These are phyloP conservation scores for Coelopa pilipes DNA, from an alignment of 2,888 invertebrate species.

Conservation along the genomic window DNA sequence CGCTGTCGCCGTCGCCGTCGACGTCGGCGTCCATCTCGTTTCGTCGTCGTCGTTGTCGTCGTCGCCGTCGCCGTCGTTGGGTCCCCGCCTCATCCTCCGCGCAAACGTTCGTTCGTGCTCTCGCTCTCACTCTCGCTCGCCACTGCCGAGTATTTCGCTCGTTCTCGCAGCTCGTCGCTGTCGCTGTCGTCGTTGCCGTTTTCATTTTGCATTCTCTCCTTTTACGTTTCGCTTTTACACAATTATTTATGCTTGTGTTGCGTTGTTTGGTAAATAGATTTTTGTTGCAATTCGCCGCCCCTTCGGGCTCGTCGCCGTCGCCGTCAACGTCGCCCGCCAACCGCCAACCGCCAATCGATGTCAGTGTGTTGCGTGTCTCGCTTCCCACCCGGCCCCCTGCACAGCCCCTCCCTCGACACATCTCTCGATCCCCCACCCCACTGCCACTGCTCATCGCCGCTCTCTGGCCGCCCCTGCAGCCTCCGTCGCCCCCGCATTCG, in stretches of 20 bases:
- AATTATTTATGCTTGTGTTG: background rate
- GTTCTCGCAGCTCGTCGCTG: background rate
- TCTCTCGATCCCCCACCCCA: background rate
- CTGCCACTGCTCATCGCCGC: background rate
- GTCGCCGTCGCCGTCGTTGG: background rate
- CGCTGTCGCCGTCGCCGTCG: constrained; percentile 6
- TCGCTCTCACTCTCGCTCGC: background rate
- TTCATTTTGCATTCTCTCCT: background rate
- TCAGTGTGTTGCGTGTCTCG: constrained; percentile 4
- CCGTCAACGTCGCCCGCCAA: background rate
- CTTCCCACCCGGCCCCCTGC: background rate
- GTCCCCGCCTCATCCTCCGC: background rate
- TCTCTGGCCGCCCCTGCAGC: background rate
- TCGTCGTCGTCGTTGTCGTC: background rate
- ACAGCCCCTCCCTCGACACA: too few relatives aligned
- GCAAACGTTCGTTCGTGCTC: background rate
- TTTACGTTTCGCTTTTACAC: background rate
- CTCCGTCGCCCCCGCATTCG: background rate
- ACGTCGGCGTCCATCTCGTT: constrained; percentile 1
- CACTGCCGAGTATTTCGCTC: too few relatives aligned
- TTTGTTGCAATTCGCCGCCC: background rate
- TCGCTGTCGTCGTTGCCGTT: background rate
- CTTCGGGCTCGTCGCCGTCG: too few relatives aligned
- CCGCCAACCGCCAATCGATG: background rate
- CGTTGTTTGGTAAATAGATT: background rate